These are phyloP conservation scores for Holcopasites calliopsidis DNA, from an alignment of 1,140 invertebrate species.

Conservation along the genomic window DNA sequence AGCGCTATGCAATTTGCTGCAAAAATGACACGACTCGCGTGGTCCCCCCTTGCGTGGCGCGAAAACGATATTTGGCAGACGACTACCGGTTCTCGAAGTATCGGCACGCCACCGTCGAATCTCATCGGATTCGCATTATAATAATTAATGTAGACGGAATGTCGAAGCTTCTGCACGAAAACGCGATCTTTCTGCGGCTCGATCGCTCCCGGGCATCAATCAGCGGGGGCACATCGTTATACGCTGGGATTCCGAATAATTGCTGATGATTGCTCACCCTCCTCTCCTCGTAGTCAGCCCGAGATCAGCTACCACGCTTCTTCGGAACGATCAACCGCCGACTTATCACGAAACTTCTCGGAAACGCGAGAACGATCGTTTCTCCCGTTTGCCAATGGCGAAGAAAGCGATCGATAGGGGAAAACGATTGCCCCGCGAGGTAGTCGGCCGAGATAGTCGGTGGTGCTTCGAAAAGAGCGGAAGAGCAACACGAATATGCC, in stretches of 20 bases:
- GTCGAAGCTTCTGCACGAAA: constrained; percentile 63
- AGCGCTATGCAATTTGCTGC: not conserved
- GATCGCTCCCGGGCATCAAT: constrained; percentile 62
- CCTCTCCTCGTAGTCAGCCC: not conserved
- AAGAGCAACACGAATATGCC: constrained; percentile 1
- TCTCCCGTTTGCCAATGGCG: constrained; percentile 22
- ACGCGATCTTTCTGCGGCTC: constrained; percentile 31
- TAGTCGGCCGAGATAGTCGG: constrained; percentile 3
- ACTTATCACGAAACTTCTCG: constrained; percentile 60
- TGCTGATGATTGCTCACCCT: constrained; percentile 70
- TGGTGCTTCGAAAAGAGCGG: too few species aligned
- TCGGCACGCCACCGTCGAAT: constrained; percentile 29
- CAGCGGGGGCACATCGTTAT: constrained; percentile 68
- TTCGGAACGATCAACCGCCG: constrained; percentile 41
- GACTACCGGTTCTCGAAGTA: constrained; percentile 32
- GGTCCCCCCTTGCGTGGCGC: constrained; percentile 5
- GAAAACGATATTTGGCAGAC: too few species aligned
- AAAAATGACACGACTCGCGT: constrained; percentile 31
- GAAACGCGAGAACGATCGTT: constrained; percentile 33
- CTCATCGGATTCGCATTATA: constrained; percentile 58
- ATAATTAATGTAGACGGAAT: constrained; percentile 53
- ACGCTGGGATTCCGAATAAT: constrained; percentile 68
- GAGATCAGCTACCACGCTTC: not conserved
- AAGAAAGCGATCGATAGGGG: not conserved
- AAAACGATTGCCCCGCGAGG: not conserved